Percentiles rank a stretch among this genome's conserved stretches.
Evolutionary conservation across 1,140 invertebrate species (phyloP).

Genomic region (Belonocnema kinseyi): DNA sequence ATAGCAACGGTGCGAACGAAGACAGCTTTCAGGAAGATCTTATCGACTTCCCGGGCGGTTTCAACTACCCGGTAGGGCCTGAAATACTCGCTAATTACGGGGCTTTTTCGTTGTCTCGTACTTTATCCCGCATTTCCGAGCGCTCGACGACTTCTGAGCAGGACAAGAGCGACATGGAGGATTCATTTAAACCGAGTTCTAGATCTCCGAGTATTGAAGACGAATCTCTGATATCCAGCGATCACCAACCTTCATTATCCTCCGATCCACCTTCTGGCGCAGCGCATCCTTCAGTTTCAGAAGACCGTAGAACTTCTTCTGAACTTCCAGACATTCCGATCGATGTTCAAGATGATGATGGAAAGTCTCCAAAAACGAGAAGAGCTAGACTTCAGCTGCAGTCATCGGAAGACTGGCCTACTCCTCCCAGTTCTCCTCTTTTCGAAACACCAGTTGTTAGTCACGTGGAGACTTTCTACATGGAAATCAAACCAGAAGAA

Average conservation of each 20-base stretch:
- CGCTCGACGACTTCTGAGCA: constrained; percentile 90
- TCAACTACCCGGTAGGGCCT: constrained; percentile 82
- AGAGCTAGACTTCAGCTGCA: constrained; percentile 72
- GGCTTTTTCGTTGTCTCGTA: constrained; percentile 83
- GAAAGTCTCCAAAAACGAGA: constrained; percentile 72
- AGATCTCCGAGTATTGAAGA: constrained; percentile 89
- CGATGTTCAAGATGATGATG: constrained; percentile 77
- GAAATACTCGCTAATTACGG: constrained; percentile 83
- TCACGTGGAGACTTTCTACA: constrained; percentile 90
- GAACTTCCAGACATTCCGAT: constrained; percentile 89
- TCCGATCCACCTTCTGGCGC: constrained; percentile 83
- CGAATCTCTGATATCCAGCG: constrained; percentile 87
- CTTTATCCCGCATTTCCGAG: constrained; percentile 90
- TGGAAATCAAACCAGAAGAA: constrained; percentile 84
- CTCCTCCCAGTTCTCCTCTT: constrained; percentile 83
- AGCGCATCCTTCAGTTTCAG: constrained; percentile 78
- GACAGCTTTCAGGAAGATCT: constrained; percentile 84
- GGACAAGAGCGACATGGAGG: constrained; percentile 86
- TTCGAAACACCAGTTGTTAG: constrained; percentile 82
- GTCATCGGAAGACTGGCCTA: constrained; percentile 86
- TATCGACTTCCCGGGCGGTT: constrained; percentile 83
- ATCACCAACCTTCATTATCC: constrained; percentile 89
- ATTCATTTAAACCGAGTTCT: constrained; percentile 88
- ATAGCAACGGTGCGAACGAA: constrained; percentile 79
- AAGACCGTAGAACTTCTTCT: constrained; percentile 86